Conservation (phyloP, 2,888 invertebrate genomes). For the Xanthia togata region DNA sequence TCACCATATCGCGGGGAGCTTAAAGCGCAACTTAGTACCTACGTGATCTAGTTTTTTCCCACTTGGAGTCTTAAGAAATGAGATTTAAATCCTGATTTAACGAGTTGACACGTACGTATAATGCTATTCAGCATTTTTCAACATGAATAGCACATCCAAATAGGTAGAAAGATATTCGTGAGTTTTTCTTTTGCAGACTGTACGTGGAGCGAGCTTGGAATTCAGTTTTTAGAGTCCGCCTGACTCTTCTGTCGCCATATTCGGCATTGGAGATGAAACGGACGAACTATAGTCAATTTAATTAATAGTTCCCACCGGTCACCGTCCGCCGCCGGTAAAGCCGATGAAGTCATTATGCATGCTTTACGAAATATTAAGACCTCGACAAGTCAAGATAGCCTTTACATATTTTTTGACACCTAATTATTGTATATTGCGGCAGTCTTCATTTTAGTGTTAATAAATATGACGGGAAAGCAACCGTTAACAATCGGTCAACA, state of each 20-base stretch:
- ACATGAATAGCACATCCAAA: constrained; percentile 75
- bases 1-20: constrained; percentile 64
- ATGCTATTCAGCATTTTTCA: constrained; percentile 78
- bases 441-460: constrained; percentile 62
- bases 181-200: constrained; percentile 78
- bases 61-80: constrained; percentile 66
- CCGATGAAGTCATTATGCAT: constrained; percentile 85
- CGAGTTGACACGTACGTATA: constrained; percentile 77
- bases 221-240: constrained; percentile 82
- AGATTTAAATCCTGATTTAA: constrained; percentile 78
- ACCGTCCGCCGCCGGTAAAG: constrained; percentile 67
- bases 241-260: constrained; percentile 79
- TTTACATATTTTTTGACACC: constrained; percentile 67
- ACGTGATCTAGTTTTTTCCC: constrained; percentile 74
- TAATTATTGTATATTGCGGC: constrained; percentile 59
- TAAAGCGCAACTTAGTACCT: constrained; percentile 52
- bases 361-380: constrained; percentile 79
- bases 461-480: constrained; percentile 58
- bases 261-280: constrained; percentile 76
- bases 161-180: constrained; percentile 74
- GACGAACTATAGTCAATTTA: constrained; percentile 78
- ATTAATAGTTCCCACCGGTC: constrained; percentile 81
- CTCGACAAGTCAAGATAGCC: constrained; percentile 53
- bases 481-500: constrained; percentile 59
- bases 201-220: constrained; percentile 76